These are phyloP conservation scores for Cuculus canorus DNA, from an alignment of 2,797 vertebrate species.

Conservation along the genomic window DNA sequence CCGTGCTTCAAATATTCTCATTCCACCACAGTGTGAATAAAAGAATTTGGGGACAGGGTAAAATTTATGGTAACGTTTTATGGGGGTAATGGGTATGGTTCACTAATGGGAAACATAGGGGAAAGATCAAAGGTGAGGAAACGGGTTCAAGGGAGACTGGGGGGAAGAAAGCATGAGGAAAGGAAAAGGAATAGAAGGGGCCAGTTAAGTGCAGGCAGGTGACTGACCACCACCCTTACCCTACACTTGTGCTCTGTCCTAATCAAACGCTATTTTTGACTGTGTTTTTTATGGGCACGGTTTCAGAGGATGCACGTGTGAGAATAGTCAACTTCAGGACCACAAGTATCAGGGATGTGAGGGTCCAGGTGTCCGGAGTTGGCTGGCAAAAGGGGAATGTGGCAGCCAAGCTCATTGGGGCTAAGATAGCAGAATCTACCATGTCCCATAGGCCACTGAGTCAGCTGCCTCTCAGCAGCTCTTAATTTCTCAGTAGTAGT, in stretches of 20 bases:
- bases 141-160: not conserved
- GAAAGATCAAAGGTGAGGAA: not conserved
- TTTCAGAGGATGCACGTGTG: rapidly evolving
- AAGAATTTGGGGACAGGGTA: not conserved
- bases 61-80: not conserved
- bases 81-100: not conserved
- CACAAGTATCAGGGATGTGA: rapidly evolving
- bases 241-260: not conserved
- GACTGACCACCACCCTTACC: not conserved
- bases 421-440: not conserved
- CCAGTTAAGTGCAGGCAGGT: not conserved
- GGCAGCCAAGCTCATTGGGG: not conserved
- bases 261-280: not conserved
- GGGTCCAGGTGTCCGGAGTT: not conserved
- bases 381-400: rapidly evolving
- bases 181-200: not conserved
- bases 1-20: not conserved
- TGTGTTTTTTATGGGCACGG: rapidly evolving
- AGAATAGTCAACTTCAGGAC: not conserved
- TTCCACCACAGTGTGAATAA: not conserved
- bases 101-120: rapidly evolving
- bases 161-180: not conserved
- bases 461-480: not conserved
- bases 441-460: not conserved
- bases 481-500: not conserved